These are phyloP conservation scores for Pseudococcus viburni DNA, from an alignment of 2,888 invertebrate species.

Conservation along the genomic window DNA sequence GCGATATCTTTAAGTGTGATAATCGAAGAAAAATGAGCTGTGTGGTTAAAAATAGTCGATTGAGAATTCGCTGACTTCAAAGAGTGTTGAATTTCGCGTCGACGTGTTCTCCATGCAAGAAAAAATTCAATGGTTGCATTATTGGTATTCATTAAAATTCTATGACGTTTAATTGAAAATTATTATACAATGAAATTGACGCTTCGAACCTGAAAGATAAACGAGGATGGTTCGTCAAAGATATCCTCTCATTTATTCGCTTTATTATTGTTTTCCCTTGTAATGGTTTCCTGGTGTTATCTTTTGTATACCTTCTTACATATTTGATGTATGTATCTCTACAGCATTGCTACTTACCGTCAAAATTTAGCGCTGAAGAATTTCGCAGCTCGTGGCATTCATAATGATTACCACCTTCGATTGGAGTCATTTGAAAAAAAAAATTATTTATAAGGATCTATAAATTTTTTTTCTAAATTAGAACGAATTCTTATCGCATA, in stretches of 20 bases:
- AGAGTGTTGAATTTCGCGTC: background rate
- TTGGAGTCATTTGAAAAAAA: background rate
- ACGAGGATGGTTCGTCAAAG: background rate
- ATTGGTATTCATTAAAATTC: background rate
- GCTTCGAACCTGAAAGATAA: background rate
- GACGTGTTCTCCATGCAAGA: background rate
- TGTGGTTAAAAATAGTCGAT: too few relatives aligned
- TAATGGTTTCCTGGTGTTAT: constrained; percentile 3
- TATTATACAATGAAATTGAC: background rate
- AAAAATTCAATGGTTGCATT: background rate
- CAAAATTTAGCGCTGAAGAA: constrained; percentile 56
- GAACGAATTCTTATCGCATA: background rate
- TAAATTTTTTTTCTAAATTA: background rate
- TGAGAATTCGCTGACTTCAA: background rate
- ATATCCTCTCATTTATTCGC: background rate
- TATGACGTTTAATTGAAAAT: background rate
- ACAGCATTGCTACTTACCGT: constrained; percentile 33
- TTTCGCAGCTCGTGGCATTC: constrained; percentile 37
- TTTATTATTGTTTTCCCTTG: constrained; percentile 8
- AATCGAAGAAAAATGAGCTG: too few relatives aligned
- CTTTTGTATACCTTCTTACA: constrained; percentile 8
- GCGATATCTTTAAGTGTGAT: too few relatives aligned
- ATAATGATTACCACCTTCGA: constrained; percentile 14
- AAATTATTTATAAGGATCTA: constrained; percentile 23
- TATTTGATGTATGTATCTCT: constrained; percentile 17